Evolutionary conservation across 2,113 vertebrate species (phyloP).

Genomic region (Turnix velox): DNA sequence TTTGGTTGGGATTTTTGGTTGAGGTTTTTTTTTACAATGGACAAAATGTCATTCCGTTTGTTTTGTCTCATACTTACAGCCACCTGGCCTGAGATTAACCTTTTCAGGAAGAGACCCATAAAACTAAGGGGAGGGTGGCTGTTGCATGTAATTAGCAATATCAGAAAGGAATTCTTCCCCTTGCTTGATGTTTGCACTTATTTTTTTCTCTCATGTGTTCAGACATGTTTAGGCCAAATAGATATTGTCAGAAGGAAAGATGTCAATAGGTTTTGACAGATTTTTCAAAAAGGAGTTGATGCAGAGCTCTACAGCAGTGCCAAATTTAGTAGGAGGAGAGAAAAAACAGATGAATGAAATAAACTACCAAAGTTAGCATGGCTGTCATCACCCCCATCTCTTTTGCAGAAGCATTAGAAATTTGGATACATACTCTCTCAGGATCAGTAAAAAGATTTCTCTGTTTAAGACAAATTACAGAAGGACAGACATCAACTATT

Average conservation of each 20-base stretch:
- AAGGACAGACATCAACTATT: neutral
- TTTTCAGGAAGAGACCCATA: neutral
- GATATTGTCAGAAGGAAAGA: neutral
- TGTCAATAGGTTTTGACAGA: neutral
- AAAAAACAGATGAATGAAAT: neutral
- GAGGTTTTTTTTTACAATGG: neutral
- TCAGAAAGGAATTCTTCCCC: neutral
- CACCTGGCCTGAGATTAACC: neutral
- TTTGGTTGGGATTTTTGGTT: neutral
- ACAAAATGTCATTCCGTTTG: neutral
- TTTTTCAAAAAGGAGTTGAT: neutral
- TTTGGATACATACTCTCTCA: neutral
- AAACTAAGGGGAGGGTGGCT: rapidly evolving
- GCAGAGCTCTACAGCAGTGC: neutral
- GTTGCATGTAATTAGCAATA: neutral
- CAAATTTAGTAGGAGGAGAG: neutral
- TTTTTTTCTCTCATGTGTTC: neutral
- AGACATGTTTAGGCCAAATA: neutral
- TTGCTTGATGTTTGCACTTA: neutral
- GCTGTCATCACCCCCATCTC: neutral
- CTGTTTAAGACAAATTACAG: neutral
- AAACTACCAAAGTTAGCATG: neutral
- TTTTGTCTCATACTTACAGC: neutral
- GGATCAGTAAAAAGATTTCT: neutral
- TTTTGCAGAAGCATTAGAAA: neutral